These are phyloP conservation scores for Sylvicola cinctus DNA, from an alignment of 2,888 invertebrate genomes.

Conservation along the genomic window DNA sequence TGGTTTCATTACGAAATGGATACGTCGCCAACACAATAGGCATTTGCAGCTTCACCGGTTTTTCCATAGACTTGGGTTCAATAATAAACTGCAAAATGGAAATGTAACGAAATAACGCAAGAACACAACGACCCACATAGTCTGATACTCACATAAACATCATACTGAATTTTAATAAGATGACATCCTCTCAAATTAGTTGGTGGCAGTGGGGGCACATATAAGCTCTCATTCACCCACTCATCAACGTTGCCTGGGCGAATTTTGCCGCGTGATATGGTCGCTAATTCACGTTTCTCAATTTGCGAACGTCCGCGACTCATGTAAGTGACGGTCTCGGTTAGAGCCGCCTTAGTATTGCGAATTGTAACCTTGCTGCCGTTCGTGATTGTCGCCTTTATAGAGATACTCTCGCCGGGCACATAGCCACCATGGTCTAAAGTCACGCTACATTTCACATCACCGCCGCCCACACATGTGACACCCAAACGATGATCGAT, in stretches of 20 bases:
- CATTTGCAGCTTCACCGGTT: conserved; percentile 76
- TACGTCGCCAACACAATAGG: conserved; percentile 85
- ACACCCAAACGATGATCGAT: conserved; percentile 79
- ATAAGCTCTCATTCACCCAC: conserved; percentile 74
- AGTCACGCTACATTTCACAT: conserved; percentile 66
- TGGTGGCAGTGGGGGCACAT: conserved; percentile 85
- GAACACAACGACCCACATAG: neutral
- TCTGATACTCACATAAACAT: conserved; percentile 60
- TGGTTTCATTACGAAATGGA: conserved; percentile 41
- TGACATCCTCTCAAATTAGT: conserved; percentile 87
- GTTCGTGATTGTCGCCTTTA: conserved; percentile 70
- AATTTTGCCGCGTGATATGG: conserved; percentile 58
- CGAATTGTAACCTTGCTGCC: conserved; percentile 68
- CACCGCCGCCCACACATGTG: conserved; percentile 72
- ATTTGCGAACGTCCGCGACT: conserved; percentile 72
- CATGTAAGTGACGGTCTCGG: conserved; percentile 74
- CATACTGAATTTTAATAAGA: conserved; percentile 81
- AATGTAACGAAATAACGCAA: conserved; percentile 4
- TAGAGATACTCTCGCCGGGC: conserved; percentile 78
- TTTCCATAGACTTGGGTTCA: conserved; percentile 77
- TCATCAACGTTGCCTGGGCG: conserved; percentile 60
- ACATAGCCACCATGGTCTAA: conserved; percentile 87
- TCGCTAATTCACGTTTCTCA: conserved; percentile 68
- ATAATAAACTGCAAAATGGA: conserved; percentile 53
- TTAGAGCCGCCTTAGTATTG: conserved; percentile 66